phyloP scores from a whole-genome alignment of 2,797 vertebrate genomes.

The Rhinatrema bivittatum region DNA sequence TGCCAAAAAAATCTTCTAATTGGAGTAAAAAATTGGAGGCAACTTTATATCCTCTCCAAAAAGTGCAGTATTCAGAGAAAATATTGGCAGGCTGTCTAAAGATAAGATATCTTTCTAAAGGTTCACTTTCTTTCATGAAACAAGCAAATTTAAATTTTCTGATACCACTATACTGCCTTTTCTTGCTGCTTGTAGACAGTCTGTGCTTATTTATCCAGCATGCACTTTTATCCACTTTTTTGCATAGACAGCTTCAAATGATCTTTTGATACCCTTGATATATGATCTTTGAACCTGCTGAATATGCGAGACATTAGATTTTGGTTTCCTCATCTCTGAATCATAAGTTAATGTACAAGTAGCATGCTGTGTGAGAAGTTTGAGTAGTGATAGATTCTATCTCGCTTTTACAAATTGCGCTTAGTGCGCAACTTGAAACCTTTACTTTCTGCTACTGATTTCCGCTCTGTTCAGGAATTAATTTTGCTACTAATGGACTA shows the following conservation, averaged over 20 bases:
- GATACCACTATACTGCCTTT: conserved; percentile 12
- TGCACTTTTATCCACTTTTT: too few relatives aligned
- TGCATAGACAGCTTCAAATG: conserved; percentile 18
- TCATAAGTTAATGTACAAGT: too few relatives aligned
- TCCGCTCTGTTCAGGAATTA: too few relatives aligned
- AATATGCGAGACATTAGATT: conserved; percentile 8
- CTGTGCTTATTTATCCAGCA: too few relatives aligned
- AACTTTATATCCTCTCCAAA: conserved; percentile 71
- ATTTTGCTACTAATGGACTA: too few relatives aligned
- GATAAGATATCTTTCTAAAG: conserved; percentile 52
- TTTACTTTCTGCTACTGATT: too few relatives aligned
- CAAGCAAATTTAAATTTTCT: conserved; percentile 38
- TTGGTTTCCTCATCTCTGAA: conserved; percentile 3
- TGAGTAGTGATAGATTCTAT: too few relatives aligned
- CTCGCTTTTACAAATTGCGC: too few relatives aligned
- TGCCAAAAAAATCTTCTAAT: conserved; percentile 93
- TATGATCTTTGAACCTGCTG: conserved; percentile 22
- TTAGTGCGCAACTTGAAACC: too few relatives aligned
- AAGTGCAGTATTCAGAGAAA: conserved; percentile 67
- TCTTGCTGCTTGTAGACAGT: neutral
- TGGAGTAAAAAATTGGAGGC: conserved; percentile 77
- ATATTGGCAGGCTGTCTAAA: conserved; percentile 57
- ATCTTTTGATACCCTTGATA: neutral
- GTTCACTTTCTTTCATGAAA: conserved; percentile 38
- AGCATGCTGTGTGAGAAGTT: too few relatives aligned